Conservation (phyloP, 2,888 invertebrate genomes). For the Coelinius sp. region DNA sequence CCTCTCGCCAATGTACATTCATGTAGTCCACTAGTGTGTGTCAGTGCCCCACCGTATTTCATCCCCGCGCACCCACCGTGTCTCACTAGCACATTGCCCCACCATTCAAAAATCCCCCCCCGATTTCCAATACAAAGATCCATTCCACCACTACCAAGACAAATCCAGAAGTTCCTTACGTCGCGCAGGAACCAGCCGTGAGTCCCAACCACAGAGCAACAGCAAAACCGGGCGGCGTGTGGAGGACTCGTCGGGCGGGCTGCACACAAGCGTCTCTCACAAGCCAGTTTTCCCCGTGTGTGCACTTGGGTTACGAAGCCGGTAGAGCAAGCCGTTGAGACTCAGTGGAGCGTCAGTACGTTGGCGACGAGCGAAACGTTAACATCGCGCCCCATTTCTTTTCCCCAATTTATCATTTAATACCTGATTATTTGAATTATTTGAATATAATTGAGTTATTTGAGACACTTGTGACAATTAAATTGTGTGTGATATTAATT, state of each 20-base stretch:
- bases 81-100: slow-evolving; percentile 35
- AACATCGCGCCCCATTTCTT: slow-evolving; percentile 50
- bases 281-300: slow-evolving; percentile 56
- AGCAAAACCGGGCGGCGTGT: slow-evolving; percentile 48
- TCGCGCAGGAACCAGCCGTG: slow-evolving; percentile 14
- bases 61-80: neutral
- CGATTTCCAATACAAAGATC: neutral
- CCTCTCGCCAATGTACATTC: neutral
- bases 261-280: slow-evolving; percentile 50
- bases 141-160: neutral
- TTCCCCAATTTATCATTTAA: neutral
- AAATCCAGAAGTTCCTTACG: slow-evolving; percentile 11
- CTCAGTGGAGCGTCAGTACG: slow-evolving; percentile 62
- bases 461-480: neutral
- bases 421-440: neutral
- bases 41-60: slow-evolving; percentile 12
- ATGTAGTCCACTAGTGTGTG: neutral
- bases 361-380: slow-evolving; percentile 66
- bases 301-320: too few species aligned
- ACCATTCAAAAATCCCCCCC: slow-evolving; percentile 33
- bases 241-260: slow-evolving; percentile 47
- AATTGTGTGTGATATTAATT: slow-evolving; percentile 2
- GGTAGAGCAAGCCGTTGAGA: too few species aligned
- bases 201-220: slow-evolving; percentile 36
- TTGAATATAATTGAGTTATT: neutral